Evolutionary conservation across 2,797 vertebrate genomes (phyloP).

Genomic region (Oreochromis grahami): DNA sequence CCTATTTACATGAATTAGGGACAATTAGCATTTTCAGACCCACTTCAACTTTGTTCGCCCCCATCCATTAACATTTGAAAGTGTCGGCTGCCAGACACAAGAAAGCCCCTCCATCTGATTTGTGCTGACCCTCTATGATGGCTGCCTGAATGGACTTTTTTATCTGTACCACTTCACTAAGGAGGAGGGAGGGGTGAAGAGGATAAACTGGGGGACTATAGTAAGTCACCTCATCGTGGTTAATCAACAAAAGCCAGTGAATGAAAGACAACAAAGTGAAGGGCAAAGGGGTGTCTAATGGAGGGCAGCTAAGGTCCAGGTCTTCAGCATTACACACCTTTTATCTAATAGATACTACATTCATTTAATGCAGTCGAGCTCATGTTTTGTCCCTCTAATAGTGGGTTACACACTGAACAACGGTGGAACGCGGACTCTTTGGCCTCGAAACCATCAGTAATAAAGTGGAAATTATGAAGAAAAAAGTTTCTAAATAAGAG

Average conservation of each 20-base stretch:
- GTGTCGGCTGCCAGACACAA: slow-evolving; percentile 87
- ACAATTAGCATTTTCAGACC: slow-evolving; percentile 85
- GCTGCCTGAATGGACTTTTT: slow-evolving; percentile 63
- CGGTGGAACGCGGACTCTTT: background rate
- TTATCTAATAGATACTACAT: slow-evolving; percentile 49
- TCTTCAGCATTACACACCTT: slow-evolving; percentile 39
- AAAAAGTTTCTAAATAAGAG: slow-evolving; percentile 26
- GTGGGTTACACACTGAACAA: slow-evolving; percentile 8
- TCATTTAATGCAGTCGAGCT: slow-evolving; percentile 33
- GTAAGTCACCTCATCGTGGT: slow-evolving; percentile 70
- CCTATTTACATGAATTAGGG: slow-evolving; percentile 85
- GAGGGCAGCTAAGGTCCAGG: slow-evolving; percentile 37
- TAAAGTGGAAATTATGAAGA: slow-evolving; percentile 47
- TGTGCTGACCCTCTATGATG: slow-evolving; percentile 70
- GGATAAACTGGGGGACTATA: slow-evolving; percentile 45
- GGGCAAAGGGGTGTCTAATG: slow-evolving; percentile 48
- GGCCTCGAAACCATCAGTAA: slow-evolving; percentile 31
- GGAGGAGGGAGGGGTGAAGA: slow-evolving; percentile 34
- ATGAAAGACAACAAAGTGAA: slow-evolving; percentile 65
- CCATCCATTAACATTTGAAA: slow-evolving; percentile 89
- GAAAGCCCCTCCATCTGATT: slow-evolving; percentile 83
- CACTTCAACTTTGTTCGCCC: slow-evolving; percentile 85
- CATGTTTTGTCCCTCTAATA: slow-evolving; percentile 2
- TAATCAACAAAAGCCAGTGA: slow-evolving; percentile 73
- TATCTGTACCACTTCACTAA: slow-evolving; percentile 54